Percentiles rank a stretch among this genome's conserved stretches.
Conservation (phyloP, 1,140 invertebrate genomes). For the Gryllus bimaculatus region DNA sequence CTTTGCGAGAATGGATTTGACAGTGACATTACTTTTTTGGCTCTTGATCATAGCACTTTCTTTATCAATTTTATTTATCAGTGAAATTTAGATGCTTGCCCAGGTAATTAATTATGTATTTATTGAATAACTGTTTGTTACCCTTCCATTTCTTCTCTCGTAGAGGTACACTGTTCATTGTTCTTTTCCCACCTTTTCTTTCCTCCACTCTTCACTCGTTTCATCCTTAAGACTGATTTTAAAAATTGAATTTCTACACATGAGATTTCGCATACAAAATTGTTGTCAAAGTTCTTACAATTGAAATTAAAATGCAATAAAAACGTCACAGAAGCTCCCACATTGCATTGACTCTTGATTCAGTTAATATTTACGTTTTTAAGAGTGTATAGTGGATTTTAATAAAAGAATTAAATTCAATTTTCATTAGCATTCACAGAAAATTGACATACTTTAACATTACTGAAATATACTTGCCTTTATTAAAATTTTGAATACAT, state of each 20-base stretch:
- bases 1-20: not conserved
- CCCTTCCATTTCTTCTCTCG: not conserved
- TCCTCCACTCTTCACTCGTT: not conserved
- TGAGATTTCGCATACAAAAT: too few species aligned
- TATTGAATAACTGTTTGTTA: not conserved
- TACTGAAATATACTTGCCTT: too few species aligned
- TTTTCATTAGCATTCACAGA: too few species aligned
- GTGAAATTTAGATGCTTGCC: not conserved
- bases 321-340: too few species aligned
- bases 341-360: too few species aligned
- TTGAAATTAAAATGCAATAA: too few species aligned
- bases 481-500: too few species aligned
- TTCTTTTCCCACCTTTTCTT: not conserved
- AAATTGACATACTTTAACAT: too few species aligned
- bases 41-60: not conserved
- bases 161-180: not conserved
- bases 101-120: not conserved
- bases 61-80: not conserved
- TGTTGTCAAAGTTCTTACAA: too few species aligned
- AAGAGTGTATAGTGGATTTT: too few species aligned
- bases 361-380: too few species aligned
- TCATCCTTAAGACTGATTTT: not conserved
- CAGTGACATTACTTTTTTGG: not conserved
- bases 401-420: too few species aligned
- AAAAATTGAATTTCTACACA: not conserved